Percentiles rank a stretch among this genome's conserved stretches.
Evolutionary conservation across 2,113 vertebrate species (phyloP).

Genomic region (Varanus komodoensis): DNA sequence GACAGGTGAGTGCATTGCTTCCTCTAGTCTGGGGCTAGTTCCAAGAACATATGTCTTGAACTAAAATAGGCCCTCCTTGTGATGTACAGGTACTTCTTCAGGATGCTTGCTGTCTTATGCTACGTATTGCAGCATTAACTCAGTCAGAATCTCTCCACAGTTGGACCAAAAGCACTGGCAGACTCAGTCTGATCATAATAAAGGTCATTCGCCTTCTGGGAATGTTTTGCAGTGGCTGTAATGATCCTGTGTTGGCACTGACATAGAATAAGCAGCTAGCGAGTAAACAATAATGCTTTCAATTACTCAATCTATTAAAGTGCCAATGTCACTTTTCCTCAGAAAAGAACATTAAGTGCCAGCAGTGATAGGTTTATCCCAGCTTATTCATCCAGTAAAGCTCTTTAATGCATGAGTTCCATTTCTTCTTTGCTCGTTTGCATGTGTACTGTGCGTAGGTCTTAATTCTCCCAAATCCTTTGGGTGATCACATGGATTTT

Average conservation of each 20-base stretch:
- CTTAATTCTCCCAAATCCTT: neutral
- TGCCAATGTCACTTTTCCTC: neutral
- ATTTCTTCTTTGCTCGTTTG: conserved; percentile 1
- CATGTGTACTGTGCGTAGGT: neutral
- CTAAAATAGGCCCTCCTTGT: neutral
- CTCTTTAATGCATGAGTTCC: conserved; percentile 15
- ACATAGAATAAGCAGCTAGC: conserved; percentile 29
- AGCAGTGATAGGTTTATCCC: neutral
- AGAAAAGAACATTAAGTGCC: conserved; percentile 14
- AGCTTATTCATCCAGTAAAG: neutral
- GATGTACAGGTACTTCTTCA: neutral
- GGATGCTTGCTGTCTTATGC: neutral
- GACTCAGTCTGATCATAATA: neutral
- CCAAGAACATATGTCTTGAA: neutral
- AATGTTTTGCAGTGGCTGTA: neutral
- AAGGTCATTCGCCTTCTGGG: neutral
- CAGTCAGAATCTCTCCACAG: neutral
- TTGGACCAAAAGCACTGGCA: neutral
- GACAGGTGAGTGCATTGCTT: neutral
- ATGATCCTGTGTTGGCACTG: conserved; percentile 8
- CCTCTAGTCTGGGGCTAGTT: neutral
- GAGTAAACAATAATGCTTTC: neutral
- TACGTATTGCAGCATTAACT: neutral
- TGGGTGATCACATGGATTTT: neutral
- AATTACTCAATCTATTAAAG: neutral